A percentile compares a stretch with the other conserved stretches of the same genome.
These are phyloP conservation scores for Cyclopterus lumpus DNA, from an alignment of 2,797 vertebrate genomes.

Conservation along the genomic window DNA sequence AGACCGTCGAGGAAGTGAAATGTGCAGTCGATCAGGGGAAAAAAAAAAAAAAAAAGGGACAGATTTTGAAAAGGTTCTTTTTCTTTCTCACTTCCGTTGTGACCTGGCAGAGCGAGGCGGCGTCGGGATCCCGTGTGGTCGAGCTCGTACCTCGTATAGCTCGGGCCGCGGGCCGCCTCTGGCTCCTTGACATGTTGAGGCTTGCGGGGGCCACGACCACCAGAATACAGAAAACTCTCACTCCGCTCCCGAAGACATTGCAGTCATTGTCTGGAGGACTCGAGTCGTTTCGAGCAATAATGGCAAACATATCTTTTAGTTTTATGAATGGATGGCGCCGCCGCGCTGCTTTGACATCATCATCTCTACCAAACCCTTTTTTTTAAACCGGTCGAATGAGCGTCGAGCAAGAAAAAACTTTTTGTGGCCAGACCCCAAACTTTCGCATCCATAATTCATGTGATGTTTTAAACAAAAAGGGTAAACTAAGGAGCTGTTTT, in stretches of 20 bases:
- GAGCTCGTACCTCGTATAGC: constrained; percentile 62
- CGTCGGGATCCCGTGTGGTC: constrained; percentile 68
- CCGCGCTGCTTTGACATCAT: constrained; percentile 63
- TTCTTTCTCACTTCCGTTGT: constrained; percentile 49
- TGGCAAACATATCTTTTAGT: constrained; percentile 55
- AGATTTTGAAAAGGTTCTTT: constrained; percentile 50
- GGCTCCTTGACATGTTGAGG: constrained; percentile 63
- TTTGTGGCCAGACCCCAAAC: neutral
- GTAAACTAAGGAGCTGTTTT: constrained; percentile 45
- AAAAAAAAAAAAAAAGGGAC: constrained; percentile 27
- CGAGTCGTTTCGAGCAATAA: constrained; percentile 45
- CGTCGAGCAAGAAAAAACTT: constrained; percentile 23
- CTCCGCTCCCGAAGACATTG: constrained; percentile 53
- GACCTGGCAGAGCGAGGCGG: constrained; percentile 37
- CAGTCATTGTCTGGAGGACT: constrained; percentile 62
- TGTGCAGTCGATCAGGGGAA: constrained; percentile 69
- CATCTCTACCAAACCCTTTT: constrained; percentile 27
- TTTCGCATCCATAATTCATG: constrained; percentile 40
- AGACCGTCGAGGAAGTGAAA: constrained; percentile 54
- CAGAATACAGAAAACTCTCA: constrained; percentile 60
- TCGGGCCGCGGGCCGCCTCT: constrained; percentile 53
- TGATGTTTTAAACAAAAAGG: constrained; percentile 36
- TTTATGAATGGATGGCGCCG: constrained; percentile 69
- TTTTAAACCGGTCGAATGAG: constrained; percentile 8
- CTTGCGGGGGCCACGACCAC: constrained; percentile 53